These are phyloP conservation scores for Limnephilus marmoratus DNA, from an alignment of 2,888 invertebrate species.

Conservation along the genomic window DNA sequence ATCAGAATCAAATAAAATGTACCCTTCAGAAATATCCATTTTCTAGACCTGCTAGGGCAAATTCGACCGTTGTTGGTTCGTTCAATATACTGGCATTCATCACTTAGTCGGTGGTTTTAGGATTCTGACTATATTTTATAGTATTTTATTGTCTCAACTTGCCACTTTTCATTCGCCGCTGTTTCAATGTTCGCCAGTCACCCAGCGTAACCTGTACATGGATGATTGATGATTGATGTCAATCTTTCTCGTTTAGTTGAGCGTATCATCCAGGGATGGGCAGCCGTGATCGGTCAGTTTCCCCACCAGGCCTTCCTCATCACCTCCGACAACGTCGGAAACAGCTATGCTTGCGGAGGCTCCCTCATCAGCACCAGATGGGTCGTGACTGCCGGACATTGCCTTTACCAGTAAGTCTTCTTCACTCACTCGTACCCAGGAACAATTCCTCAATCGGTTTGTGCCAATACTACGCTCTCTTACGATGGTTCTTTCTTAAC, in stretches of 20 bases:
- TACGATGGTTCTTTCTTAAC: neutral
- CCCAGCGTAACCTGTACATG: neutral
- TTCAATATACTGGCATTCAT: no score
- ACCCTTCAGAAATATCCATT: no score
- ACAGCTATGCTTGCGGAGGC: conserved; percentile 68
- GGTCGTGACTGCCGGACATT: conserved; percentile 69
- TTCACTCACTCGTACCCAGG: neutral
- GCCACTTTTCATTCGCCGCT: no score
- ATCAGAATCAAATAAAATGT: no score
- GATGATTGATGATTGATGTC: neutral
- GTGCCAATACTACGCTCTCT: no score
- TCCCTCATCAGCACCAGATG: conserved; percentile 69
- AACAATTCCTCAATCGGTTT: no score
- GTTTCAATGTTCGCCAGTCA: no score
- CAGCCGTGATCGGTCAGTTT: conserved; percentile 68
- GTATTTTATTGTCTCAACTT: no score
- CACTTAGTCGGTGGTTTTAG: no score
- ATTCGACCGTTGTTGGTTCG: no score
- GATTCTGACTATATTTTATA: no score
- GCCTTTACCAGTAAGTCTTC: conserved; percentile 60
- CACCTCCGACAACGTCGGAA: conserved; percentile 64
- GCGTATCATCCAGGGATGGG: conserved; percentile 69
- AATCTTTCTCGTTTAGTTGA: neutral
- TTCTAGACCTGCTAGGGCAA: no score
- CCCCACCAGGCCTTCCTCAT: conserved; percentile 69